Evolutionary conservation across 2,113 vertebrate species (phyloP), one percentile per base, ranked within the genome.

Genomic region (Lethenteron reissneri): DNA sequence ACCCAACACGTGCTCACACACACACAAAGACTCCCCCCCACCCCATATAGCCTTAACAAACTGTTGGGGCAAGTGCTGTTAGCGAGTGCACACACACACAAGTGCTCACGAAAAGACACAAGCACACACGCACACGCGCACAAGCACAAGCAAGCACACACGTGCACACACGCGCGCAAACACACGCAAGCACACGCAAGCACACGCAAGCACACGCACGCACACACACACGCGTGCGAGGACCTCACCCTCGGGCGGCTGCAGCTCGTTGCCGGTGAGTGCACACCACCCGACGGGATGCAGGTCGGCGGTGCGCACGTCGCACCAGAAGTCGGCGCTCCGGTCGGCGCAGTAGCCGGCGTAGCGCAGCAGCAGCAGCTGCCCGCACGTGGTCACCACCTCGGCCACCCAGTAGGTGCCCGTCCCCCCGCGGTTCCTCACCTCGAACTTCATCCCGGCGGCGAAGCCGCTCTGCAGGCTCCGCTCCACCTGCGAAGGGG

Each of bases 381-480:
- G 91, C 72, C 92, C 92, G 56, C 94, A 97, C 59, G 94, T 87
- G 11, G 90, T 96, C 73, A 97, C 89, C 80, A 97, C 83, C 73
- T 84, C 90, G 74, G 94, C 90, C 17, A 97, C 86, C 92, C 94
- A 97, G 78, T 90, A 96, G 4, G 85, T 83, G 74, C 88, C 86
- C 8, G 83, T 80, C 71, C 90, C 87, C 14, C 85, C 83, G 72
- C 85, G 86, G 74, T 85, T 81, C 70, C 81, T 83, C 21, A 97
- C 88, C 76, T 97, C 94, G 70, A 97, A 80, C 79, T 91, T 95
- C 94, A 97, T 97, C 71, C 94, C 92, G 6, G 94, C 87, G n/a
- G 83, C 80, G 78, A 97, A 87, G 41, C 92, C 92, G 1, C 88
- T 97, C 82, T 95, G 89, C 73, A 90, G 78, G 72, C 88, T 89